Conservation (phyloP, 1,140 invertebrate genomes). For the Neodiprion virginianus region DNA sequence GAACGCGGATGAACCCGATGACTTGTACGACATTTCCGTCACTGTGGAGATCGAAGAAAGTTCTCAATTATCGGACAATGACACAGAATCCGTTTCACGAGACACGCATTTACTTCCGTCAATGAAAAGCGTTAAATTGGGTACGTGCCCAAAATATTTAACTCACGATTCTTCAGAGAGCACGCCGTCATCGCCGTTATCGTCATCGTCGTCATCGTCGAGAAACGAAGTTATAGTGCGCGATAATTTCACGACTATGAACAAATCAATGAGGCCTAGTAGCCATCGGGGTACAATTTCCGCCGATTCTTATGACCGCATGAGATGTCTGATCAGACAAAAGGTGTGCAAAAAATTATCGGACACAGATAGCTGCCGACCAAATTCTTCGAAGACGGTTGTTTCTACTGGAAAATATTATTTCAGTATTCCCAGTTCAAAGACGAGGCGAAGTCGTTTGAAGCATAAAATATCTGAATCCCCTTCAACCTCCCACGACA, state of each 20-base stretch:
- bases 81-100: background rate
- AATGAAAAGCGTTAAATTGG: background rate
- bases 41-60: constrained; percentile 1
- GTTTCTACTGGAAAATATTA: constrained; percentile 24
- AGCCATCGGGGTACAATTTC: background rate
- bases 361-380: constrained; percentile 16
- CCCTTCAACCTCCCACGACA: background rate
- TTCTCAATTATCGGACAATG: background rate
- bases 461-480: background rate
- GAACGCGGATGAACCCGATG: background rate
- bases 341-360: constrained; percentile 27
- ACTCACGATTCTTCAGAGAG: background rate
- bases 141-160: background rate
- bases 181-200: background rate
- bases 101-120: background rate
- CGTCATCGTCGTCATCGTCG: background rate
- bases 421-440: constrained; percentile 17
- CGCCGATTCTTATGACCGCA: constrained; percentile 13
- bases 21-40: background rate
- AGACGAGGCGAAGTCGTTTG: background rate
- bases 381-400: constrained; percentile 19
- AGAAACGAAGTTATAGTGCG: background rate
- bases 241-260: background rate
- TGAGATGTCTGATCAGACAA: constrained; percentile 32
- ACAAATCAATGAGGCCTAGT: background rate